Evolutionary conservation across 1,140 invertebrate species (phyloP), one percentile per base, ranked within the genome.

Genomic region (Aphelinus certus): DNA sequence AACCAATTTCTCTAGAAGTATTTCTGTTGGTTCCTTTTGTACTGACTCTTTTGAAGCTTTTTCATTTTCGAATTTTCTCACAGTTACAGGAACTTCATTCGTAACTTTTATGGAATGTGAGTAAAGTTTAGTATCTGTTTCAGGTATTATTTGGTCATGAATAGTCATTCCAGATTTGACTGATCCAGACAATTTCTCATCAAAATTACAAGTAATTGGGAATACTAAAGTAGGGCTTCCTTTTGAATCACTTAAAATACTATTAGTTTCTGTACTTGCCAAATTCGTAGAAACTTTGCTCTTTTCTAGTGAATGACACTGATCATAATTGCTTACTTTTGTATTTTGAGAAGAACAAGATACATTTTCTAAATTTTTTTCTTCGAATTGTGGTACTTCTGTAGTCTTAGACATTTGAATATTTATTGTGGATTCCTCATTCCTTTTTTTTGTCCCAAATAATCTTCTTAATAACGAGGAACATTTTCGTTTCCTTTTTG

Each of bases 101-200:
- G 6, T 65, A 58, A 73, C 58, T 73, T 73, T 73, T 58, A 73
- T 58, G 51, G 53, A 58, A 45, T 66, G 48, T 51, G 56, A 58
- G 6, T 4, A 65, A 10, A n/a, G 5, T 45, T 45, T 61, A 2
- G n/a, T n/a, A 56, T 55, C 45, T 55, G 1, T 10, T 49, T 67
- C 9, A 49, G 63, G 63, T 49, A 4, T 66, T 45, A 65, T 61
- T 60, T 73, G 42, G 58, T 66, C 62, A n/a, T 73, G 7, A 51
- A 73, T 63, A 10, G 45, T 65, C 6, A 73, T 5, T 58, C 55
- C 60, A 1, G 64, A 7, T 51, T 51, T 42, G 60, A 60, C 3
- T n/a, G 7, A 9, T 42, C 2, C 7, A 46, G 0, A 26, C 26
- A 10, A 4, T 42, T 67, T 60, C 51, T 10, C n/a, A 60, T 73